Percentiles rank a stretch among this genome's conserved stretches.
Conservation (phyloP, 2,113 vertebrate genomes). For the Crotalus helleri region DNA sequence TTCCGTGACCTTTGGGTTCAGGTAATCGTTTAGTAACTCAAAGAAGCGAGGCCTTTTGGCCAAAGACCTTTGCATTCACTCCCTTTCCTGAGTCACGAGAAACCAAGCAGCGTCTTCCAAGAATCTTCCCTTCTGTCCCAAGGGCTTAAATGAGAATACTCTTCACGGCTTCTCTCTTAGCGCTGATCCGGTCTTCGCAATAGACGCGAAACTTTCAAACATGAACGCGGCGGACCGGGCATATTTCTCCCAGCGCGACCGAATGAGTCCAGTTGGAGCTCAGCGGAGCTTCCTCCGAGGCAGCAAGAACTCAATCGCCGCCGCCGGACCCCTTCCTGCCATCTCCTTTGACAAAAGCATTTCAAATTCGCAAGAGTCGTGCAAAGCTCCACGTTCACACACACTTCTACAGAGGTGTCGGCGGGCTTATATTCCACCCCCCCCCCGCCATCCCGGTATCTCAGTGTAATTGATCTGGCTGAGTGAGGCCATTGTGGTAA, state of each 20-base stretch:
- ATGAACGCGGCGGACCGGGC: background rate
- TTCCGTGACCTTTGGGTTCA: background rate
- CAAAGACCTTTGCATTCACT: background rate
- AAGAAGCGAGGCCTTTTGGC: background rate
- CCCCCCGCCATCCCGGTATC: slow-evolving; percentile 41
- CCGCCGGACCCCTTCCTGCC: background rate
- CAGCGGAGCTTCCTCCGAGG: background rate
- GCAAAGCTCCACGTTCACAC: slow-evolving; percentile 46
- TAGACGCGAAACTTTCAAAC: background rate
- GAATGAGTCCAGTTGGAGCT: background rate
- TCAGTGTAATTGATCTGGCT: slow-evolving; percentile 73
- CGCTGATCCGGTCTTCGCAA: background rate
- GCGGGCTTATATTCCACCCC: slow-evolving; percentile 29
- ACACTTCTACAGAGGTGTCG: slow-evolving; percentile 55
- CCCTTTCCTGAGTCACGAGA: background rate
- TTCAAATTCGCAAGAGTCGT: slow-evolving; percentile 36
- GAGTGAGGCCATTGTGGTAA: slow-evolving; percentile 81
- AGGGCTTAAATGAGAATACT: background rate
- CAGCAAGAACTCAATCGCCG: background rate
- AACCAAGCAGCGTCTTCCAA: background rate
- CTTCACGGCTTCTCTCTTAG: background rate
- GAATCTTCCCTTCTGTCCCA: background rate
- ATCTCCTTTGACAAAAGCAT: background rate
- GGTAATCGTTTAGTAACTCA: background rate
- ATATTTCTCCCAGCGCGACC: background rate